phyloP scores from a whole-genome alignment of 2,113 vertebrate species.

The Polypterus senegalus region DNA sequence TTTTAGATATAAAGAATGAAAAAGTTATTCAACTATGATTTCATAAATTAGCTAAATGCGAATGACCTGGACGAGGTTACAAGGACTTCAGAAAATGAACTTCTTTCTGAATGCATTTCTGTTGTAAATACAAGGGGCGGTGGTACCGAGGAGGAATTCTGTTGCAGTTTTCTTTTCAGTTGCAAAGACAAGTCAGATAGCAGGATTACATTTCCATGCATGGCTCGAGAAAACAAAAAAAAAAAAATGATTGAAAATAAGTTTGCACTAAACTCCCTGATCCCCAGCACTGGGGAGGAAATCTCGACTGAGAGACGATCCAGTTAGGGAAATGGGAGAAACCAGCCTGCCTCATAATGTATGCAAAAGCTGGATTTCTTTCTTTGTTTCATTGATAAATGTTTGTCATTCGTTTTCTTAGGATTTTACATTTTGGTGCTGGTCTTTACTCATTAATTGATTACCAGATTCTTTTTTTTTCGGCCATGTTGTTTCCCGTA shows the following conservation, averaged over 20 bases:
- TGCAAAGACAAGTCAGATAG: too few species aligned
- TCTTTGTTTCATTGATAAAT: constrained; percentile 15
- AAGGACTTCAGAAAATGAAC: too few species aligned
- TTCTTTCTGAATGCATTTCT: too few species aligned
- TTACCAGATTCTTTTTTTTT: constrained; percentile 17
- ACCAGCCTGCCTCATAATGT: constrained; percentile 44
- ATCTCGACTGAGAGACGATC: constrained; percentile 2
- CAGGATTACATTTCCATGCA: constrained; percentile 15
- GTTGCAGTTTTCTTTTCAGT: too few species aligned
- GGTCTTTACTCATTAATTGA: constrained; percentile 13
- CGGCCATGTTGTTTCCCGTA: constrained; percentile 6
- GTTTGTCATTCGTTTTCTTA: constrained; percentile 7
- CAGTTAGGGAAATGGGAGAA: constrained; percentile 19
- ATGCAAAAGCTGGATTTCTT: constrained; percentile 43
- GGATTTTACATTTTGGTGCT: constrained; percentile 12
- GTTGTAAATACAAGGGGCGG: too few species aligned
- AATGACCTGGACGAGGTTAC: too few species aligned
- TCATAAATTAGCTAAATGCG: too few species aligned
- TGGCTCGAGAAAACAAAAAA: constrained; percentile 22
- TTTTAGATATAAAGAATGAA: too few species aligned
- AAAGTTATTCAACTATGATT: too few species aligned
- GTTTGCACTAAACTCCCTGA: constrained; percentile 42
- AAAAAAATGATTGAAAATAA: constrained; percentile 16
- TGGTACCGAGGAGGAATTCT: too few species aligned
- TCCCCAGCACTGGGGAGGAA: constrained; percentile 25